Percentiles rank a stretch among this genome's conserved stretches.
phyloP scores from a whole-genome alignment of 2,113 vertebrate species.

The Oceanodroma tethys region DNA sequence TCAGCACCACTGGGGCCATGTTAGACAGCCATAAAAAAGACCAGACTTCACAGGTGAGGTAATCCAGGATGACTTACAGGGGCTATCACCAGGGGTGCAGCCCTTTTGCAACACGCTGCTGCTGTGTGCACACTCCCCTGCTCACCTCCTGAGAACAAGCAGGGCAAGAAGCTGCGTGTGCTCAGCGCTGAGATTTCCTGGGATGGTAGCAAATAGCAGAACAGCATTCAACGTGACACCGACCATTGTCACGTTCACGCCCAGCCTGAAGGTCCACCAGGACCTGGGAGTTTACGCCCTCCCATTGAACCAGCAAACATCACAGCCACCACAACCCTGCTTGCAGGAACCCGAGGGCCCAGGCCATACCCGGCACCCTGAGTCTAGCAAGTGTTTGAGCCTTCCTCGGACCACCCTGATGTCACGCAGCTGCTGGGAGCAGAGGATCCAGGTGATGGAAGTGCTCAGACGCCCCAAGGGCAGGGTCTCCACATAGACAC shows the following conservation, averaged over 20 bases:
- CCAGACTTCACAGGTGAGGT: not conserved
- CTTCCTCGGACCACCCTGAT: not conserved
- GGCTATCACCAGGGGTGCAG: not conserved
- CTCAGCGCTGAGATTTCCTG: not conserved
- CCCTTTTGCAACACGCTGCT: not conserved
- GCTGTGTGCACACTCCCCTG: not conserved
- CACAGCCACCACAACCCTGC: not conserved
- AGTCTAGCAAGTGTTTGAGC: not conserved
- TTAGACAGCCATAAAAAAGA: not conserved
- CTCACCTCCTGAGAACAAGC: not conserved
- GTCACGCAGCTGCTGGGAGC: not conserved
- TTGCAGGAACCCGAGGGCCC: fast-evolving
- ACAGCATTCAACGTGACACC: not conserved
- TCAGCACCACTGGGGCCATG: not conserved
- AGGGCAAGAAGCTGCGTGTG: not conserved
- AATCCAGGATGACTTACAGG: fast-evolving
- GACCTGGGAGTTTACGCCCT: not conserved
- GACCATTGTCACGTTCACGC: fast-evolving
- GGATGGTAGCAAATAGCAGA: not conserved
- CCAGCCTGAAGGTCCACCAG: not conserved
- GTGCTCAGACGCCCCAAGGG: not conserved
- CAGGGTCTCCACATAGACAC: not conserved
- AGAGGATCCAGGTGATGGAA: not conserved
- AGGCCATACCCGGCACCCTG: not conserved
- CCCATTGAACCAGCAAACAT: not conserved